These are phyloP conservation scores for Drosophila paranaensis DNA, from an alignment of 2,888 invertebrate genomes.

Conservation along the genomic window DNA sequence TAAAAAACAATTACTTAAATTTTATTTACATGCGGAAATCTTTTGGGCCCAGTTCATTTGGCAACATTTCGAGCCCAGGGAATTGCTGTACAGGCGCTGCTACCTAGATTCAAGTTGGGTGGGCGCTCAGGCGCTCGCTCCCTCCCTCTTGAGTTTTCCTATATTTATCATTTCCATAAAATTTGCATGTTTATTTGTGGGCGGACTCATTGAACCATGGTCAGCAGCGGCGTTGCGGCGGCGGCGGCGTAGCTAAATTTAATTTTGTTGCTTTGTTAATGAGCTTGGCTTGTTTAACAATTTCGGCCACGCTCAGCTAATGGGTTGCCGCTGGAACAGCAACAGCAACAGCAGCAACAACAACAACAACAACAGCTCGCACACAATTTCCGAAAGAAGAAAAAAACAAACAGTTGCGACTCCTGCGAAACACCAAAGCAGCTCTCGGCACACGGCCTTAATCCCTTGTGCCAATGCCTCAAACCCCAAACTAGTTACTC, in stretches of 20 bases:
- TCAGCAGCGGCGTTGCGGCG: constrained; percentile 17
- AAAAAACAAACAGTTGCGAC: constrained; percentile 23
- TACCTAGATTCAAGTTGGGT: constrained; percentile 7
- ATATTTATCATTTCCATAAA: constrained; percentile 65
- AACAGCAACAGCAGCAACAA: not conserved
- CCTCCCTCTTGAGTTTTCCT: constrained; percentile 25
- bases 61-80: not conserved
- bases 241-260: constrained; percentile 60
- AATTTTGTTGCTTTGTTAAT: constrained; percentile 73
- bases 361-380: not conserved
- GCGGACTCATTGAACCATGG: constrained; percentile 41
- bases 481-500: constrained; percentile 5
- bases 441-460: not conserved
- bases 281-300: constrained; percentile 62
- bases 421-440: constrained; percentile 11
- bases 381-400: not conserved
- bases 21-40: constrained; percentile 23
- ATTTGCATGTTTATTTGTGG: constrained; percentile 69
- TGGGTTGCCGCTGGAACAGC: constrained; percentile 24
- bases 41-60: constrained; percentile 2
- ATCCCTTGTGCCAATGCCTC: constrained; percentile 12
- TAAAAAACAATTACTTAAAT: constrained; percentile 36
- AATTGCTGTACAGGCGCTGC: not conserved
- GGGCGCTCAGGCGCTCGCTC: not conserved
- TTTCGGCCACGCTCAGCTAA: constrained; percentile 31